A percentile compares a stretch with the other conserved stretches of the same genome.
These are phyloP conservation scores for Formica selysi DNA, from an alignment of 1,140 invertebrate genomes.

Conservation along the genomic window DNA sequence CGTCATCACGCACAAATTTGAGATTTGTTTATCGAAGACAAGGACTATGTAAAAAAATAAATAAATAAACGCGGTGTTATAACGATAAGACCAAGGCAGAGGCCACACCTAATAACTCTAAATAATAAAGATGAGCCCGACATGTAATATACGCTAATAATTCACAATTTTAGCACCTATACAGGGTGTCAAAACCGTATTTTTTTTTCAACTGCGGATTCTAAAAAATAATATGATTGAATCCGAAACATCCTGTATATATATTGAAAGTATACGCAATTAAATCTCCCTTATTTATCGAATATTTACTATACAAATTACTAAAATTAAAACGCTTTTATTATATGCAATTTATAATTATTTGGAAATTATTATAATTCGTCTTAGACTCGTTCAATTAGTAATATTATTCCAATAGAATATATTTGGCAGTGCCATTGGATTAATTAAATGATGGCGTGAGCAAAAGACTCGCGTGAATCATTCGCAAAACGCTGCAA, in stretches of 20 bases:
- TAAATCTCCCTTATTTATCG: no score
- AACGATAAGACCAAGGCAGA: conserved; percentile 48
- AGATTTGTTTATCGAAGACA: conserved; percentile 18
- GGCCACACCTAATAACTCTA: background rate
- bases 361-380: conserved; percentile 8
- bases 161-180: background rate
- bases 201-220: background rate
- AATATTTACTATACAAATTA: background rate
- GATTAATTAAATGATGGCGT: conserved; percentile 28
- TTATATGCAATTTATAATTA: background rate
- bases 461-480: background rate
- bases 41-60: background rate
- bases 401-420: background rate
- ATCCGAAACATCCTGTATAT: background rate
- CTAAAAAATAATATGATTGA: background rate
- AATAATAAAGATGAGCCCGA: background rate
- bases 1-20: conserved; percentile 9
- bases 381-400: background rate
- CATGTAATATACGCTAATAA: background rate
- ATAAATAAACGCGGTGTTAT: background rate
- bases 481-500: background rate
- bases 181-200: background rate
- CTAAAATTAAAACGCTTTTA: background rate
- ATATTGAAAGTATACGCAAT: no score
- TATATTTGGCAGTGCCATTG: background rate